These are phyloP conservation scores for Ips typographus DNA, from an alignment of 1,140 invertebrate genomes.

Conservation along the genomic window DNA sequence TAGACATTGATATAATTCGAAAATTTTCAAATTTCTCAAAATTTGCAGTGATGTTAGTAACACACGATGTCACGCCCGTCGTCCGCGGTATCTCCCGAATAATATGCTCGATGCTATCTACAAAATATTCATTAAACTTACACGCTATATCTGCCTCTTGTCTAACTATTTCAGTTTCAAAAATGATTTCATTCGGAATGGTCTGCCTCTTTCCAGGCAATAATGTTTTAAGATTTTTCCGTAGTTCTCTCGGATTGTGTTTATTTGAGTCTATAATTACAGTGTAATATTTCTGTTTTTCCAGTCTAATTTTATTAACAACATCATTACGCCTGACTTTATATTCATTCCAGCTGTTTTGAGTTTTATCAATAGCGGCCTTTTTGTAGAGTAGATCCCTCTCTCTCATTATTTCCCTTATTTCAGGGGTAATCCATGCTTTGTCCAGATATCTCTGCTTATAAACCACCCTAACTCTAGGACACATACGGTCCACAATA, in stretches of 20 bases:
- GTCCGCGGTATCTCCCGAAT: no score
- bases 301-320: neutral
- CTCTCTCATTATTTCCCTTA: slow-evolving; percentile 1
- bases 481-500: neutral
- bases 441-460: slow-evolving; percentile 2
- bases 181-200: neutral
- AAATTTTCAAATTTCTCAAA: no score
- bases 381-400: slow-evolving; percentile 1
- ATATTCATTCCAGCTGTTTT: neutral
- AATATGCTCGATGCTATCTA: no score
- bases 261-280: no score
- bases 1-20: neutral
- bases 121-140: no score
- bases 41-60: no score
- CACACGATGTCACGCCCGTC: no score
- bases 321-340: neutral
- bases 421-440: neutral
- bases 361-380: neutral
- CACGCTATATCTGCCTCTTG: neutral
- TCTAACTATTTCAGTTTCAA: slow-evolving; percentile 1
- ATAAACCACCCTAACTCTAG: no score
- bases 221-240: neutral
- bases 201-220: slow-evolving; percentile 2
- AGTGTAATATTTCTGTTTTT: no score
- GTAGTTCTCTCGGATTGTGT: neutral